Base-by-base conservation (phyloP, 2,113 vertebrate genomes). In the Cichladusa arquata region DNA sequence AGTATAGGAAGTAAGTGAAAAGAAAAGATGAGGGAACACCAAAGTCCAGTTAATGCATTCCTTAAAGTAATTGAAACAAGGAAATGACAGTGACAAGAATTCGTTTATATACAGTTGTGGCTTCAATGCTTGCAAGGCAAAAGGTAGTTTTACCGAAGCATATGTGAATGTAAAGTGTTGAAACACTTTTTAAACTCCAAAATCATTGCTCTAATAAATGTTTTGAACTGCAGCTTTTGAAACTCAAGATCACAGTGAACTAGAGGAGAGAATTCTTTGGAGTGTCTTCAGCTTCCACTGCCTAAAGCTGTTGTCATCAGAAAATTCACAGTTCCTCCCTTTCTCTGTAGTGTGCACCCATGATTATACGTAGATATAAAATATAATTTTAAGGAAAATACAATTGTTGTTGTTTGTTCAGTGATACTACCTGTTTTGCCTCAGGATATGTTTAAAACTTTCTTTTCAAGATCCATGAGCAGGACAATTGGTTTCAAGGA, bases 101-200 rank as follows among this genome's bases (percentile, higher is more conserved):
- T 97, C 3, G 17, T 92, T 90, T 87, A 82, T 64, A 71, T 14
- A n/a, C 64, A 92, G 71, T 80, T 91, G 73, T 95, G 77, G 67
- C 78, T 90, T 95, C 12, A 10, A 92, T 62, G 42, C 65, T 71
- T 0, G 0, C 44, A 66, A 89, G 28, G 53, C 95, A 96, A 96
- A 95, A 93, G 64, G 61, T 77, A 58, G 79, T 88, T 95, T 96
- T 90, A 85, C 42, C 54, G 56, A 95, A 92, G 31, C 38, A 81
- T 88, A 87, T 89, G 83, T 72, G 79, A 95, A 96, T 86, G 71
- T 77, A 94, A 96, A 94, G 48, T 78, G 26, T 92, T 97, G 97
- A 76, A 97, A 93, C 92, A 92, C 51, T 76, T 82, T 47, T 67
- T 60, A 1, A 23, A 28, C 45, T 69, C 62, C 9, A 76, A 93